phyloP scores from a whole-genome alignment of 2,797 vertebrate species.

The Danio choprae region DNA sequence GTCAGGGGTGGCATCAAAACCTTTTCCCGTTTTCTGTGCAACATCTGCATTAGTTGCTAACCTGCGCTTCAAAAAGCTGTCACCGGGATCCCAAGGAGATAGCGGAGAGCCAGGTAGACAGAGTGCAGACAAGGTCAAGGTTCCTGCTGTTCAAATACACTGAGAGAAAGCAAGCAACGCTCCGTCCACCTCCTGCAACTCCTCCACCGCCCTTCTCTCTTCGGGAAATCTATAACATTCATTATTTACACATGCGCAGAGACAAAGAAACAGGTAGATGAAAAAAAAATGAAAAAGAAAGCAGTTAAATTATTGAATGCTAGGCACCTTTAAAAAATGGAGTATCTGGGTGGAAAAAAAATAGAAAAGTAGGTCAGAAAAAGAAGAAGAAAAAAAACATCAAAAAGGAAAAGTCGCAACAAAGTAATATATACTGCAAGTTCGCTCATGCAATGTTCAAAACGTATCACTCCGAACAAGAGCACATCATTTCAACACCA shows the following conservation, averaged over 20 bases:
- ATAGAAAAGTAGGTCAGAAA: conserved; percentile 69
- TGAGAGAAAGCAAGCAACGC: conserved; percentile 36
- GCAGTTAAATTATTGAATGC: conserved; percentile 78
- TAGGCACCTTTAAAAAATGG: conserved; percentile 61
- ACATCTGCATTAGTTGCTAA: conserved; percentile 48
- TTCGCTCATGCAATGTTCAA: conserved; percentile 60
- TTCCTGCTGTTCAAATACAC: conserved; percentile 46
- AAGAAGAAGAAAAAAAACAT: conserved; percentile 50
- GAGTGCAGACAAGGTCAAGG: conserved; percentile 62
- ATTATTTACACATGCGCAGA: conserved; percentile 78
- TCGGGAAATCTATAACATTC: conserved; percentile 73
- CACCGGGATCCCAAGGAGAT: conserved; percentile 45
- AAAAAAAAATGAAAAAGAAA: conserved; percentile 70
- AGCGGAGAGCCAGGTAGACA: conserved; percentile 48
- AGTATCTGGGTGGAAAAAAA: conserved; percentile 42
- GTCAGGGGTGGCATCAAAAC: conserved; percentile 48
- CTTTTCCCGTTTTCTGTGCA: conserved; percentile 49
- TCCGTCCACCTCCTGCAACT: conserved; percentile 47
- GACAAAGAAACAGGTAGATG: conserved; percentile 72
- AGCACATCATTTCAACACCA: conserved; percentile 34
- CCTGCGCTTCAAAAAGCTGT: conserved; percentile 57
- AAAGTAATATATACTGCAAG: conserved; percentile 62
- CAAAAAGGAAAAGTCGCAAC: conserved; percentile 64
- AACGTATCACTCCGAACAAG: conserved; percentile 49
- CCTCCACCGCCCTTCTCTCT: conserved; percentile 52